Base-by-base conservation (phyloP, 2,888 invertebrate species). In the Sepiola atlantica region DNA sequence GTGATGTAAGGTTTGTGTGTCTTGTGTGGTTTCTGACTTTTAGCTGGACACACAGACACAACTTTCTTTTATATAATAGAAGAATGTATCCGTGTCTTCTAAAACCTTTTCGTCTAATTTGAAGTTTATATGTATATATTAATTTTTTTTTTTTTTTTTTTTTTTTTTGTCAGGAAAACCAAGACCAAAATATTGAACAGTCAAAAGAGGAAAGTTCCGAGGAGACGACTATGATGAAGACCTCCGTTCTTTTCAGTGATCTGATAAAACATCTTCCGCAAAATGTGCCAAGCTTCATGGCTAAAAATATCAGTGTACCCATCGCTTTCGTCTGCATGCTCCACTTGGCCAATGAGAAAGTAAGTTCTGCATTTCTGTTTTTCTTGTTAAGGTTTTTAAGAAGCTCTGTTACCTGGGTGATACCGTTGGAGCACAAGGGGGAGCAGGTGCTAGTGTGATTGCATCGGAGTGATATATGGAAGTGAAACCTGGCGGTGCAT, bases 261-360 rank as follows among this genome's bases (percentile, higher is more conserved):
- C 90, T 97, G 55, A 95, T 97, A 54, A 94, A 96, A 61, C 95
- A 96, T n/a, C 95, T 97, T n/a, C 97, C 97, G 32, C 94, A 95
- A 16, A 96, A 96, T 93, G 96, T 97, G 32, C 96, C 97, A 0
- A 95, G 95, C 21, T 98, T 98, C 95, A 98, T 98, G 98, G 97
- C 98, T 0, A 98, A 98, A 94, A 98, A 98, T 54, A 97, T 99
- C 94, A 98, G 98, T 96, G 98, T 98, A 55, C 98, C 98, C 0
- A 98, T 99, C 94, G 98, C 98, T 0, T 98, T 99, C 97, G 98
- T 98, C 54, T 98, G 98, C 0, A 97, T 99, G 35, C 97, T 99
- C 12, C 99, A 99, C 97, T 97, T 99, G 96, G 98, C 98, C 6
- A 99, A 99, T 97, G 99, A 99, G 97, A 98, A 98, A 97, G 97